Base-by-base conservation (phyloP, 2,797 vertebrate genomes). In the Sciaenops ocellatus region DNA sequence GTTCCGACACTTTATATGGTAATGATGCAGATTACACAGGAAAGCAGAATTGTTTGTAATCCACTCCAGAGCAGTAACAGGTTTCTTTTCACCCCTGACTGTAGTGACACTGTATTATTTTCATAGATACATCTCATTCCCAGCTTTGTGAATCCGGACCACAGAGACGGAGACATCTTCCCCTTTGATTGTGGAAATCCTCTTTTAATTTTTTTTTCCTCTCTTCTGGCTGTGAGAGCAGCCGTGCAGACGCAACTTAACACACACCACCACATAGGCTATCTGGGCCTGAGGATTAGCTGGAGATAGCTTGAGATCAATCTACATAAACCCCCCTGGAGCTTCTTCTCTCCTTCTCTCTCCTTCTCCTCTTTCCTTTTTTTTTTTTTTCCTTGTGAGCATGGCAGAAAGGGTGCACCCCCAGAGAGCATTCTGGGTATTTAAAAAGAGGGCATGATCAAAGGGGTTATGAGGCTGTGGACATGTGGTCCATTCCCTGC, bases 251-350 rank as follows among this genome's bases (percentile, higher is more conserved):
- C 75, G 86, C 68, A 70, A 84, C 83, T 91, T 82, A 75, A 80
- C 79, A 86, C 86, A 82, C 80, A 84, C 83, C 80, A 84, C 83
- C 84, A 91, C 89, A 92, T 86, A 87, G 80, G 84, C 83, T 83
- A 90, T 91, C 83, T 89, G 83, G 84, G 85, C 78, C 79, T 65
- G 80, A 78, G 91, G 93, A 94, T 94, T 93, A 94, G 70, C 85
- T 82, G 63, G 78, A 92, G 91, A 91, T 92, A 85, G 84, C 87
- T 90, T 72, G 52, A 94, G 92, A 94, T 92, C 90, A 88, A 92
- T 93, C 90, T 94, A 92, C 93, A 94, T 93, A 92, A 93, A 85
- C 77, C 87, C 78, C 90, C 90, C 78, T 30, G 82, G 55, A 90
- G 89, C 85, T 62, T 73, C 67, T 56, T 82, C 67, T 89, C 84